phyloP scores from a whole-genome alignment of 1,140 invertebrate species.

The Ooceraea biroi region DNA sequence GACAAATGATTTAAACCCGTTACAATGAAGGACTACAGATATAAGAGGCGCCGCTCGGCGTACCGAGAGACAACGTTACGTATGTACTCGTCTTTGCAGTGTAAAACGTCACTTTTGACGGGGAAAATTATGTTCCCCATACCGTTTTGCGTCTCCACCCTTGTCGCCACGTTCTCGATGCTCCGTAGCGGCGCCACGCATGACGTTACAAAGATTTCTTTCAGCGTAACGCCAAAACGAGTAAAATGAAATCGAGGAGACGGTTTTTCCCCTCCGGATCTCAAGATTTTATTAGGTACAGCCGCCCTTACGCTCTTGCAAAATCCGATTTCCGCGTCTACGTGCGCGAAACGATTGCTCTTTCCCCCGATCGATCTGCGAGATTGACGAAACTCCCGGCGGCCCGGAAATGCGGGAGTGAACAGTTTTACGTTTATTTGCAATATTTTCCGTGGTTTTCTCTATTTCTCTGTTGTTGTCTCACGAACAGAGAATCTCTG shows the following conservation, averaged over 20 bases:
- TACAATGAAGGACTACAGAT: conserved; percentile 23
- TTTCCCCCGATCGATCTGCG: conserved; percentile 11
- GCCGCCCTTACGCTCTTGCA: conserved; percentile 20
- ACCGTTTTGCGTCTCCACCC: neutral
- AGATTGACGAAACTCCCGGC: conserved; percentile 12
- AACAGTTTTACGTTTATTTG: conserved; percentile 30
- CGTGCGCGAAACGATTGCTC: conserved; percentile 34
- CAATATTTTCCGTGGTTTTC: conserved; percentile 35
- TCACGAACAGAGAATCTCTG: conserved; percentile 1
- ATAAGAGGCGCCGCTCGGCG: conserved; percentile 16
- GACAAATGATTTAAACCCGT: conserved; percentile 38
- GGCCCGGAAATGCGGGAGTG: neutral
- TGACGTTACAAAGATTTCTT: conserved; percentile 42
- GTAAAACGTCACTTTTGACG: neutral
- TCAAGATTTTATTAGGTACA: conserved; percentile 42
- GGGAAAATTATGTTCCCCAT: neutral
- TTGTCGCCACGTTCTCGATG: conserved; percentile 25
- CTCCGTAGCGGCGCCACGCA: conserved; percentile 11
- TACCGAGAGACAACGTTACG: conserved; percentile 44
- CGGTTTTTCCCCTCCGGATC: conserved; percentile 29
- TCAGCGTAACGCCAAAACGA: conserved; percentile 48
- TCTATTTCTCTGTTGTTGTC: no score
- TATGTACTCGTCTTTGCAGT: conserved; percentile 3
- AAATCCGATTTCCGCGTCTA: conserved; percentile 21
- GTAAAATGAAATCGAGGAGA: conserved; percentile 52